Evolutionary conservation across 2,888 invertebrate species (phyloP).

Genomic region (Ectemnius lituratus): DNA sequence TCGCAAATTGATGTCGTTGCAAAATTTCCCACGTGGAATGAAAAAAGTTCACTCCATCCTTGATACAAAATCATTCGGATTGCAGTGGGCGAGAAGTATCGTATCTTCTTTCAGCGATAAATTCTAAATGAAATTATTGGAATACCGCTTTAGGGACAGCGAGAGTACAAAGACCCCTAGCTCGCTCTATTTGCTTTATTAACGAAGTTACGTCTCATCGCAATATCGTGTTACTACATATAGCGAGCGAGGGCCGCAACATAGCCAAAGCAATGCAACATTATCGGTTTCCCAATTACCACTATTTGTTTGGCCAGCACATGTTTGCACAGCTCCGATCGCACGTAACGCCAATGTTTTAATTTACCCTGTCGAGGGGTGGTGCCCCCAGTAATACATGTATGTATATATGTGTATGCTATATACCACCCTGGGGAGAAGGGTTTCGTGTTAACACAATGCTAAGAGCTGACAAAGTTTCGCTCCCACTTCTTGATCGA

Average conservation of each 20-base stretch:
- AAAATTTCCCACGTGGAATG: no score
- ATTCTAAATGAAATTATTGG: no score
- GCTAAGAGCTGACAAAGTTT: slow-evolving; percentile 9
- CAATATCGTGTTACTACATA: slow-evolving; percentile 25
- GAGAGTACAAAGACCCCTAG: no score
- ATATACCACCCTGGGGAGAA: slow-evolving; percentile 5
- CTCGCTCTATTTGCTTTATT: neutral
- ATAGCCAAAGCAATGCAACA: neutral
- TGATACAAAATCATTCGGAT: no score
- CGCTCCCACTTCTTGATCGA: neutral
- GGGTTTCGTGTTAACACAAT: slow-evolving; percentile 6
- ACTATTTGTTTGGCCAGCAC: slow-evolving; percentile 19
- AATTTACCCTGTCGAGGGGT: slow-evolving; percentile 9
- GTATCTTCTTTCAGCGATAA: no score
- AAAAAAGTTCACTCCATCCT: no score
- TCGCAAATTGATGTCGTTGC: no score
- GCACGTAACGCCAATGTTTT: neutral
- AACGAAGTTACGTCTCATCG: slow-evolving; percentile 8
- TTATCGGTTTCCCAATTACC: slow-evolving; percentile 31
- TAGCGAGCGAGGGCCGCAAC: neutral
- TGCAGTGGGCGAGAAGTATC: no score
- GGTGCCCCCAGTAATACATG: neutral
- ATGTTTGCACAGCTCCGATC: neutral
- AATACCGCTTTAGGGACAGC: no score
- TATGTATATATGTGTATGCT: neutral